Evolutionary conservation across 2,888 invertebrate genomes (phyloP).

Genomic region (Stictocephala bisonia): DNA sequence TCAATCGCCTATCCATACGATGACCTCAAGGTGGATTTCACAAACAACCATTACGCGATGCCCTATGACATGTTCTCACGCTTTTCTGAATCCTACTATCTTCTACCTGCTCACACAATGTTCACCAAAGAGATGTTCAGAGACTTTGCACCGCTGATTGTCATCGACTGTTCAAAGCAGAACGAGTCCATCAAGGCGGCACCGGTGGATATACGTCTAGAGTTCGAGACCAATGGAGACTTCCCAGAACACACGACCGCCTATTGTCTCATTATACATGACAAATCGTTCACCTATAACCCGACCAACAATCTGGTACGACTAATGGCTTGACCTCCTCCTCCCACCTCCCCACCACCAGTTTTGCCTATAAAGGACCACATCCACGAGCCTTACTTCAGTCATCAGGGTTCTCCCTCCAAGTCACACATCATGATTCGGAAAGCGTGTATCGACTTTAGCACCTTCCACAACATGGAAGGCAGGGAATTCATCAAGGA

Average conservation of each 20-base stretch:
- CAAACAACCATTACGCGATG: conserved; percentile 55
- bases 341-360: not conserved
- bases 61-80: conserved; percentile 58
- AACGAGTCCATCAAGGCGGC: conserved; percentile 57
- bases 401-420: too few relatives aligned
- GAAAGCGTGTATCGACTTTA: not conserved
- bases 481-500: not conserved
- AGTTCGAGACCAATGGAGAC: conserved; percentile 57
- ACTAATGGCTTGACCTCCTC: conserved; percentile 50
- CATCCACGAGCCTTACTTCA: too few relatives aligned
- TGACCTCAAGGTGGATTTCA: conserved; percentile 59
- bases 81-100: conserved; percentile 53
- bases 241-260: conserved; percentile 57
- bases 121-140: conserved; percentile 54
- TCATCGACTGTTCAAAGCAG: conserved; percentile 44
- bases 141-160: conserved; percentile 53
- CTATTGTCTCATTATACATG: conserved; percentile 57
- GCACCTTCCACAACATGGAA: not conserved
- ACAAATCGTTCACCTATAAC: conserved; percentile 56
- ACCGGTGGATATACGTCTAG: conserved; percentile 58
- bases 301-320: conserved; percentile 54
- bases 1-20: conserved; percentile 62
- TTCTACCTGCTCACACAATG: conserved; percentile 58
- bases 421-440: too few relatives aligned
- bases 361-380: too few relatives aligned